A percentile compares a stretch with the other conserved stretches of the same genome.
Evolutionary conservation across 2,113 vertebrate genomes (phyloP).

Genomic region (Cavia porcellus): DNA sequence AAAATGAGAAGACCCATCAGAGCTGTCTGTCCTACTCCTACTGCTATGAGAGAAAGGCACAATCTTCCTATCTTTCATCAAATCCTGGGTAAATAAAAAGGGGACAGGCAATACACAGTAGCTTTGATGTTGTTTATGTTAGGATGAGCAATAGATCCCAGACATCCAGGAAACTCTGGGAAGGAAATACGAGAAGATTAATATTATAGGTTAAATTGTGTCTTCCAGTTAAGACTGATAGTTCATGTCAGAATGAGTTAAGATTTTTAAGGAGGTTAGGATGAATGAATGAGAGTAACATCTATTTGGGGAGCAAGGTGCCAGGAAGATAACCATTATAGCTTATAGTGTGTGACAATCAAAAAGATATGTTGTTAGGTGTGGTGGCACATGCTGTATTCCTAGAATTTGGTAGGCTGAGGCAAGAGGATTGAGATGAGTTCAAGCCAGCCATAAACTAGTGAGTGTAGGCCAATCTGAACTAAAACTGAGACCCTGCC

Average conservation of each 20-base stretch:
- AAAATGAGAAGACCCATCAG: conserved; percentile 61
- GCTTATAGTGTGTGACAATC: neutral
- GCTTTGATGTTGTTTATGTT: conserved; percentile 11
- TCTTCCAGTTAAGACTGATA: conserved; percentile 1
- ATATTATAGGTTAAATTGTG: neutral
- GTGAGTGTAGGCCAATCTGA: neutral
- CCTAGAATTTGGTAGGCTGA: neutral
- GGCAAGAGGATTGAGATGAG: neutral
- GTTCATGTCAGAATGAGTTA: neutral
- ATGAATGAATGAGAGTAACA: conserved; percentile 40
- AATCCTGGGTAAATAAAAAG: conserved; percentile 40
- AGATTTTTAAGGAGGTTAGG: neutral
- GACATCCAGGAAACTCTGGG: conserved; percentile 30
- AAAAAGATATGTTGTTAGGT: conserved; percentile 1
- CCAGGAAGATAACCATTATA: neutral
- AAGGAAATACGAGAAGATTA: neutral
- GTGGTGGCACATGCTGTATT: neutral
- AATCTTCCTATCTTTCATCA: neutral
- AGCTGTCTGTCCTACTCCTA: conserved; percentile 21
- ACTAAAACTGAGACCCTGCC: neutral
- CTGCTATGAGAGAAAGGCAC: conserved; percentile 4
- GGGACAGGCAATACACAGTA: conserved; percentile 13
- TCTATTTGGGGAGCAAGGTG: neutral
- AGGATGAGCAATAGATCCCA: conserved; percentile 37
- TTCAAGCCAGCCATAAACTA: neutral